A percentile compares a stretch with the other conserved stretches of the same genome.
These are phyloP conservation scores for Campaea margaritaria DNA, from an alignment of 2,888 invertebrate species.

Conservation along the genomic window DNA sequence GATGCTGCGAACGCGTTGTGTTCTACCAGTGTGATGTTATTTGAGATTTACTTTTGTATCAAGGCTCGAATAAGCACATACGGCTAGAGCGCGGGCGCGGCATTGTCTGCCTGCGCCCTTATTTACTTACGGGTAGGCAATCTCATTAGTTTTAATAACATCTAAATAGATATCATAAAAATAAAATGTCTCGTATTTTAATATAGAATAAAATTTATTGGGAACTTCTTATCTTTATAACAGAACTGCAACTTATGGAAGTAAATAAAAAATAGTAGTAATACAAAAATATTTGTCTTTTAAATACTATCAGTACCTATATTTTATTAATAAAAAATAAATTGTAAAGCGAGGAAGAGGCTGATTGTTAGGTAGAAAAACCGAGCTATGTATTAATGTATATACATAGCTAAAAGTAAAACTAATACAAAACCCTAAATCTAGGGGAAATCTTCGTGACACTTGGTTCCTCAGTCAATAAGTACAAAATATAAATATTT, in stretches of 20 bases:
- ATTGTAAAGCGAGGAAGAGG: constrained; percentile 39
- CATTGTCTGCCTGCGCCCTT: too few species aligned
- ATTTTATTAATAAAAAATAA: constrained; percentile 34
- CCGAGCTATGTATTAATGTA: background rate
- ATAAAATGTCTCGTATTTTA: constrained; percentile 50
- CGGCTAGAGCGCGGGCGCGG: too few species aligned
- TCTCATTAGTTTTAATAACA: too few species aligned
- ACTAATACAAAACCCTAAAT: constrained; percentile 44
- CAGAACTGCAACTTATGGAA: constrained; percentile 59
- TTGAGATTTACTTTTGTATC: too few species aligned
- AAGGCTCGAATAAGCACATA: too few species aligned
- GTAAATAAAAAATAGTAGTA: constrained; percentile 65
- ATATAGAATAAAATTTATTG: constrained; percentile 75
- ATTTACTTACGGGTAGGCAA: too few species aligned
- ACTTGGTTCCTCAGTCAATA: constrained; percentile 59
- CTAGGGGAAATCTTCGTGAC: constrained; percentile 3
- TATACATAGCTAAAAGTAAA: constrained; percentile 28
- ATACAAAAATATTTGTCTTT: constrained; percentile 81
- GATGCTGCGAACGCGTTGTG: too few species aligned
- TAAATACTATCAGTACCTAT: constrained; percentile 51
- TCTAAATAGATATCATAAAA: constrained; percentile 15
- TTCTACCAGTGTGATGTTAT: too few species aligned
- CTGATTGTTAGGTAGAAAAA: constrained; percentile 41
- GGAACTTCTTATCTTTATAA: constrained; percentile 60
- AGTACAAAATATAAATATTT: constrained; percentile 76